A percentile compares a stretch with the other conserved stretches of the same genome.
Evolutionary conservation across 2,888 invertebrate genomes (phyloP).

Genomic region (Xanthia icteritia): DNA sequence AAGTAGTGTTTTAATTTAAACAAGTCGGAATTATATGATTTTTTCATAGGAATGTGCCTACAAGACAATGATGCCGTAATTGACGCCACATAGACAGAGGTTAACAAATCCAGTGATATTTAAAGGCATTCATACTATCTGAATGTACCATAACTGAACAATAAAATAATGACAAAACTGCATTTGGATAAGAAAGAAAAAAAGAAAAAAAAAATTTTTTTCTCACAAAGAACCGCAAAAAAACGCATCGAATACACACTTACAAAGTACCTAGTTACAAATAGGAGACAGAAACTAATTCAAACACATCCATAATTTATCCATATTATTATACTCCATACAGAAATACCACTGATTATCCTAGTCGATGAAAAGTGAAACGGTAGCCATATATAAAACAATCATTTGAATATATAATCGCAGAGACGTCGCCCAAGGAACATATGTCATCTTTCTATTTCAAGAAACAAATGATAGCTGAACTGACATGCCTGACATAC

Average conservation of each 20-base stretch:
- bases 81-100: too few relatives aligned
- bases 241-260: too few relatives aligned
- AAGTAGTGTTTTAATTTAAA: neutral
- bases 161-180: too few relatives aligned
- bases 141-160: neutral
- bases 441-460: slow-evolving; percentile 5
- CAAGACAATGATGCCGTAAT: neutral
- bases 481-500: neutral
- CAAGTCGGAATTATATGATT: neutral
- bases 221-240: too few relatives aligned
- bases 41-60: neutral
- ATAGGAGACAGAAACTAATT: neutral
- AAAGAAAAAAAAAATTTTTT: too few relatives aligned
- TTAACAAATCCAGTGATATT: neutral
- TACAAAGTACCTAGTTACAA: too few relatives aligned
- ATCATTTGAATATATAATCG: slow-evolving; percentile 14
- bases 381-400: neutral
- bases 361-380: neutral
- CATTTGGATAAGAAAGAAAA: neutral
- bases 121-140: neutral
- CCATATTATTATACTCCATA: neutral
- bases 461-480: slow-evolving; percentile 17
- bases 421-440: neutral
- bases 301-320: neutral
- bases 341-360: neutral